phyloP scores from a whole-genome alignment of 2,113 vertebrate genomes.

The Henicopernis longicauda region DNA sequence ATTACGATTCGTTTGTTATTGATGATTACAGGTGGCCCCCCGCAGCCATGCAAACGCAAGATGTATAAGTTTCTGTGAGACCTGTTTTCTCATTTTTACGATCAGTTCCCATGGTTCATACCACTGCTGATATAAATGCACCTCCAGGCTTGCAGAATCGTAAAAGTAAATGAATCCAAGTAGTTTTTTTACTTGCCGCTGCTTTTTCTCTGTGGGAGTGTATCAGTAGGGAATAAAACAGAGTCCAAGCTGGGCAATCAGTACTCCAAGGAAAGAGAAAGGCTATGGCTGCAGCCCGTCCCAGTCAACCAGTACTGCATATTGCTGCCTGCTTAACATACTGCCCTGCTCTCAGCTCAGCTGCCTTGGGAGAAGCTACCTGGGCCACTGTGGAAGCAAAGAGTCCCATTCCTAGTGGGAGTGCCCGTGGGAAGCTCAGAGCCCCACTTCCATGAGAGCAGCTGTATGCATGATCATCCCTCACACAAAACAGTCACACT shows the following conservation, averaged over 20 bases:
- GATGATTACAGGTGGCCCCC: constrained; percentile 90
- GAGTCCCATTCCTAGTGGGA: neutral
- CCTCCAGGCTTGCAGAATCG: neutral
- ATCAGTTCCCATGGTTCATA: neutral
- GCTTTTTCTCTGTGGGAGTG: neutral
- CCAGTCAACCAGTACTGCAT: neutral
- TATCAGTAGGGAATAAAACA: neutral
- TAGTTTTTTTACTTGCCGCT: neutral
- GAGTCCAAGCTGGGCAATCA: neutral
- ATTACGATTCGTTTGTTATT: constrained; percentile 89
- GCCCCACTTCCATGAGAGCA: neutral
- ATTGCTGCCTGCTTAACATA: neutral
- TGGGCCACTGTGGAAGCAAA: neutral
- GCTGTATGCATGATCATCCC: fast-evolving
- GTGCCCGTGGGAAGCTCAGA: fast-evolving
- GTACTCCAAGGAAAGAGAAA: neutral
- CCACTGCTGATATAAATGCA: neutral
- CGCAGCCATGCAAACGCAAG: constrained; percentile 84
- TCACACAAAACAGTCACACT: neutral
- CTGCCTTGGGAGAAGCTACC: neutral
- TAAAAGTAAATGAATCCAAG: neutral
- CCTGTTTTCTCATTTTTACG: neutral
- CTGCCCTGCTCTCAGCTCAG: neutral
- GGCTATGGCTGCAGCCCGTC: neutral
- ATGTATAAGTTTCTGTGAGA: constrained; percentile 71